Evolutionary conservation across 2,888 invertebrate genomes (phyloP), one percentile per base, ranked within the genome.

Genomic region (Apamea crenata): DNA sequence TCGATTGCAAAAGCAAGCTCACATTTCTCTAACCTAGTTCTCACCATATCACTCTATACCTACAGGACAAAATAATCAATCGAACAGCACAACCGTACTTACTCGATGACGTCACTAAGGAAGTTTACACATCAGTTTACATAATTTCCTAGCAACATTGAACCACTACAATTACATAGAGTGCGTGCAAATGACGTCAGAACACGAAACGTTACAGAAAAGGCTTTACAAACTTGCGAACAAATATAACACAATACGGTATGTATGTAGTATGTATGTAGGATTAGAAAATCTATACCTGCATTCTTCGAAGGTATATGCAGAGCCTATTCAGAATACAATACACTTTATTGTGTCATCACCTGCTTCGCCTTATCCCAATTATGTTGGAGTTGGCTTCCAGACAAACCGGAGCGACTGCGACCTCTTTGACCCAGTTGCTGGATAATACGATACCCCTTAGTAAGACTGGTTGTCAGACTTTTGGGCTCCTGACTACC

Each of bases 151-250:
- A 75, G 65, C 59, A 84, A 71, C 67, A 61, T 71, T 78, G 36
- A 71, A 67, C 44, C 32, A 44, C 63, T 59, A 56, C 65, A 67
- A 87, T 87, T 79, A 80, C 63, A 76, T 61, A 74, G 81, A 84
- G 75, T 87, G 88, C 85, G 85, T 75, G 85, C 72, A 32, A 84
- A 80, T 85, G 85, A 84, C 73, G 75, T 84, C 81, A 84, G 61
- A 29, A 40, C 40, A 36, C 85, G 50, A 80, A 81, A 66, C 66
- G 47, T 56, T 80, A 68, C 29, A 53, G 56, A 50, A 67, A 80
- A 63, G 50, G 18, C 61, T 81, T 67, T 61, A 82, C 36, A 53
- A 32, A 53, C 74, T 47, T 61, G 18, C 29, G 0, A 66, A 50
- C 16, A 1, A 65, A 25, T 67, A 18, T 18, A 21, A n/a, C 3